These are phyloP conservation scores for Gisinianus flammeolus DNA, from an alignment of 2,888 invertebrate species.

Conservation along the genomic window DNA sequence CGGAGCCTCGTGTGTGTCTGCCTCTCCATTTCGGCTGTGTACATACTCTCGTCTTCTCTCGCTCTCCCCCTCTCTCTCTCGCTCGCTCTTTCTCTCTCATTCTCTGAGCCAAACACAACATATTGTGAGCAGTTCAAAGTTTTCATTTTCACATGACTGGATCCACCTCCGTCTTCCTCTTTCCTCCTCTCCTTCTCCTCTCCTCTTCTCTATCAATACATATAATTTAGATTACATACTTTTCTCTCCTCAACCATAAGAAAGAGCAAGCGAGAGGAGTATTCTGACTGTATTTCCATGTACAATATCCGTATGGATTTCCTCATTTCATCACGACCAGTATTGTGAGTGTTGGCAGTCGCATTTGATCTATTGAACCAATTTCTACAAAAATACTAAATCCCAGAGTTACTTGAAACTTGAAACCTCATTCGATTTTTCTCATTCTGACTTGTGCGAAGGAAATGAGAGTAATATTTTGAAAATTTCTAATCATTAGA, in stretches of 20 bases:
- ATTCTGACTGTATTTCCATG: too few species aligned
- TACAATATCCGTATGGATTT: too few species aligned
- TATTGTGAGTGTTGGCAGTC: too few species aligned
- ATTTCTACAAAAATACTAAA: not conserved
- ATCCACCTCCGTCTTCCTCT: not conserved
- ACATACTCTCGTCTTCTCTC: not conserved
- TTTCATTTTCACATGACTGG: slow-evolving; percentile 16
- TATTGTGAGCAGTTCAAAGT: slow-evolving; percentile 6
- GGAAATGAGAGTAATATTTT: too few species aligned
- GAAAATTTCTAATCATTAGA: too few species aligned
- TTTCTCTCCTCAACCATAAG: not conserved
- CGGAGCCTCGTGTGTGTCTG: not conserved
- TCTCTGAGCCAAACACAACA: not conserved
- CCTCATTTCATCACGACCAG: too few species aligned
- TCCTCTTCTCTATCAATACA: not conserved
- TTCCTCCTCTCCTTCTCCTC: not conserved
- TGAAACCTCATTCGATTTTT: too few species aligned
- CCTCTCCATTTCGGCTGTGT: not conserved
- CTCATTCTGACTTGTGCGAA: too few species aligned
- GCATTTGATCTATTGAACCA: too few species aligned
- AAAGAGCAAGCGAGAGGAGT: too few species aligned
- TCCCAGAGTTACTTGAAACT: too few species aligned
- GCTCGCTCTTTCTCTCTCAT: not conserved
- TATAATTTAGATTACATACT: not conserved
- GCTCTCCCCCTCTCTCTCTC: not conserved